phyloP scores from a whole-genome alignment of 2,797 vertebrate species.

The Anas capensis region DNA sequence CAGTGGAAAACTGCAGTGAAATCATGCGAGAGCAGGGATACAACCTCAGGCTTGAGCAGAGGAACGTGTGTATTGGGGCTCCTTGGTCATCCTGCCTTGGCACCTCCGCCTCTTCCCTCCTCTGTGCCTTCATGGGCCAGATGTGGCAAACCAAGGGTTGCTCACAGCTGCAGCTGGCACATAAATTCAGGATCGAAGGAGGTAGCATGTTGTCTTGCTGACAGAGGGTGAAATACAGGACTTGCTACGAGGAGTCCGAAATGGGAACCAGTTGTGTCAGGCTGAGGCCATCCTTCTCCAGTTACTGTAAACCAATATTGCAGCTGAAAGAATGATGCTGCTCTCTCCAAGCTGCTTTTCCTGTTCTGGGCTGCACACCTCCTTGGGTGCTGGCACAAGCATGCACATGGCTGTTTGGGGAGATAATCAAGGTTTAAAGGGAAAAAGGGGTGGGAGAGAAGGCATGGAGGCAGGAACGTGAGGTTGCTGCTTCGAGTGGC shows the following conservation, averaged over 20 bases:
- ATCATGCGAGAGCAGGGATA: background rate
- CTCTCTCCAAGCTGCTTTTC: constrained; percentile 4
- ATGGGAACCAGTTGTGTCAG: constrained; percentile 58
- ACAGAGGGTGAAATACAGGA: constrained; percentile 48
- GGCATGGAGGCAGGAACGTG: background rate
- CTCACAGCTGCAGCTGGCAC: constrained; percentile 1
- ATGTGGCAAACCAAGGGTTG: background rate
- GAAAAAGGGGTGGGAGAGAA: accelerated
- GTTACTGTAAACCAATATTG: constrained; percentile 41
- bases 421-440: background rate
- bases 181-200: background rate
- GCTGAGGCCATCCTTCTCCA: constrained; percentile 53
- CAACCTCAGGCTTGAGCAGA: background rate
- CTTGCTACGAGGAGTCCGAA: constrained; percentile 15
- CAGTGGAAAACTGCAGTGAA: background rate
- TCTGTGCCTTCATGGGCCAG: background rate
- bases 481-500: background rate
- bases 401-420: background rate
- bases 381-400: background rate
- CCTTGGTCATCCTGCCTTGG: background rate
- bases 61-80: accelerated
- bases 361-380: background rate
- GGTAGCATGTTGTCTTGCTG: background rate
- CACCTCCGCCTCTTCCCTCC: background rate
- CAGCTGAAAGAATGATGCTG: background rate